Evolutionary conservation across 2,888 invertebrate genomes (phyloP), one percentile per base, ranked within the genome.

Genomic region (Pollenia angustigena): DNA sequence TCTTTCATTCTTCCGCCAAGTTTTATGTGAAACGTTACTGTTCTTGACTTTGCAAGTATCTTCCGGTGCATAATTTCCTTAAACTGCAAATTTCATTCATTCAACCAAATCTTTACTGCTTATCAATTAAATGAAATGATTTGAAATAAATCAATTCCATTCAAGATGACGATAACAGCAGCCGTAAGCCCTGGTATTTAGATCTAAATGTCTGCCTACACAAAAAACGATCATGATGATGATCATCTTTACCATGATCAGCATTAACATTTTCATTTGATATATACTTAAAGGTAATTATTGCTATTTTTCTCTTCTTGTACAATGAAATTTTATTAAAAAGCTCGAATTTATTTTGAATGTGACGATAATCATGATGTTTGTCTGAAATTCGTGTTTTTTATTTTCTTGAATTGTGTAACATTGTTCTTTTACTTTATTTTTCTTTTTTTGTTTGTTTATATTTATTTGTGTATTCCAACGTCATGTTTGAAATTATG

Each of bases 91-190:
- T 69, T 68, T 69, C 44, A 72, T 71, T 80, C 69, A 69, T 82
- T 16, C 54, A 52, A 23, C 14, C 16, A 7, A 82, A 82, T 23
- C 60, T 64, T 14, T 11, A 58, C 60, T 32, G 69, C 69, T 80
- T 80, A 66, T 54, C 84, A 85, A 85, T 85, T 80, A 85, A 85
- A 80, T 79, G 68, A 18, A 69, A 75, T 85, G 84, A 85, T 85
- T 85, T 75, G 74, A 68, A 85, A 80, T 80, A 80, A 74, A 80
- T 74, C 79, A 74, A 58, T 23, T 46, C 60, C 79, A 58, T 48
- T 44, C 60, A 68, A 58, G 18, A n/a, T n/a, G n/a, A 4, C 54
- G 64, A 56, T 56, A 78, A 62, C 54, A 83, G 54, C 16, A 48
- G 42, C 44, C 32, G 54, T 42, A 64, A 69, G 40, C 11, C 23